These are phyloP conservation scores for Ameiurus melas DNA, from an alignment of 2,113 vertebrate genomes.

Conservation along the genomic window DNA sequence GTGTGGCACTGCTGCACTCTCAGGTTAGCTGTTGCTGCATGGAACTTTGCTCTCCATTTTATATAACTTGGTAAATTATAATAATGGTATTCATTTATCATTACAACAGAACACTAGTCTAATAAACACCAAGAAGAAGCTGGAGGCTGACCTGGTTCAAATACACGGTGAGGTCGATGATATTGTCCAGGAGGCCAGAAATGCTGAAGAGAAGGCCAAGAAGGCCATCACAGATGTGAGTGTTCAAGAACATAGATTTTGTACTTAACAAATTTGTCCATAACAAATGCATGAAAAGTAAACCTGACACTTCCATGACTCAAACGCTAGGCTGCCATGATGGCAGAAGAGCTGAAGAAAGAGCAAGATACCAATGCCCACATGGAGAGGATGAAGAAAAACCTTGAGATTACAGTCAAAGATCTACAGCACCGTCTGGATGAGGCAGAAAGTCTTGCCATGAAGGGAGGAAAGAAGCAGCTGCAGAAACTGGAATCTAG, in stretches of 20 bases:
- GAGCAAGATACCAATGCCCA: constrained; percentile 87
- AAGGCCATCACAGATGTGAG: constrained; percentile 46
- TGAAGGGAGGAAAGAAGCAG: constrained; percentile 52
- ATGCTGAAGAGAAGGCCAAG: constrained; percentile 45
- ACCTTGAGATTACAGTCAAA: constrained; percentile 81
- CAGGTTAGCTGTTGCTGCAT: constrained; percentile 75
- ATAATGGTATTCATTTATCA: too few relatives aligned
- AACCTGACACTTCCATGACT: too few relatives aligned
- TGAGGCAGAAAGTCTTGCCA: constrained; percentile 71
- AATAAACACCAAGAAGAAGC: constrained; percentile 43
- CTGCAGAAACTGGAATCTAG: constrained; percentile 72
- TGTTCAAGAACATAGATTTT: too few relatives aligned
- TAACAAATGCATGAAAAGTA: too few relatives aligned
- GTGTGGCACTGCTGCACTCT: constrained; percentile 78
- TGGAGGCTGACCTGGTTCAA: constrained; percentile 41
- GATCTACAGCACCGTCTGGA: constrained; percentile 79
- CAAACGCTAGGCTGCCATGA: constrained; percentile 77
- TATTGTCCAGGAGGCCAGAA: constrained; percentile 33
- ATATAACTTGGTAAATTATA: too few relatives aligned
- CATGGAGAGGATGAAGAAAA: constrained; percentile 95
- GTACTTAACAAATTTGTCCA: too few relatives aligned
- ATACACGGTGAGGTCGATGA: constrained; percentile 39
- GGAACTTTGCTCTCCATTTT: too few relatives aligned
- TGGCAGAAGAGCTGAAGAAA: constrained; percentile 89
- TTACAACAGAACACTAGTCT: constrained; percentile 42